phyloP scores from a whole-genome alignment of 2,888 invertebrate species.

The Deilephila elpenor region DNA sequence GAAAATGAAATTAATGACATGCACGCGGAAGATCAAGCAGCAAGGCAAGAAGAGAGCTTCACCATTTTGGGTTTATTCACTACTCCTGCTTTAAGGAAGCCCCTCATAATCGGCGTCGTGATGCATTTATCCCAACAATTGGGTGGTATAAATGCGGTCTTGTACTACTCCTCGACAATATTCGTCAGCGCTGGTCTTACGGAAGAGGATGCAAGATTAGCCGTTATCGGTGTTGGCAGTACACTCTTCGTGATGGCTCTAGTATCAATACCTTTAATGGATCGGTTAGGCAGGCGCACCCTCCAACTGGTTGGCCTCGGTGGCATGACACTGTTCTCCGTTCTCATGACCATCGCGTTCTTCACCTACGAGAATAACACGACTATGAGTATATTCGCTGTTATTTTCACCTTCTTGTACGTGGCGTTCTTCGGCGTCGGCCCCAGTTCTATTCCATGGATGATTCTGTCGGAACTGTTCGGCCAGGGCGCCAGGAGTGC shows the following conservation, averaged over 20 bases:
- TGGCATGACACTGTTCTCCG: conserved; percentile 89
- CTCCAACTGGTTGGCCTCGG: conserved; percentile 88
- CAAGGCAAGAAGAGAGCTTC: conserved; percentile 73
- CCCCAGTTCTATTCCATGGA: conserved; percentile 83
- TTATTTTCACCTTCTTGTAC: conserved; percentile 78
- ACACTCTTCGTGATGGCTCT: conserved; percentile 90
- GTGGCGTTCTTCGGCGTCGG: conserved; percentile 82
- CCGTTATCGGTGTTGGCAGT: conserved; percentile 89
- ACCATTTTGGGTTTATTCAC: conserved; percentile 69
- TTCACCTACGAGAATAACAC: conserved; percentile 70
- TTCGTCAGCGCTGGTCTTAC: conserved; percentile 86
- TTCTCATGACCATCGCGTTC: conserved; percentile 87
- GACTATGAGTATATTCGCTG: conserved; percentile 78
- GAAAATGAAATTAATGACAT: conserved; percentile 80
- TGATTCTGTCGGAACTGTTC: conserved; percentile 81
- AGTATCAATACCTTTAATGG: conserved; percentile 91
- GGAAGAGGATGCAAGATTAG: conserved; percentile 85
- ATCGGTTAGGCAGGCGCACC: conserved; percentile 88
- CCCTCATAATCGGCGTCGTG: conserved; percentile 77
- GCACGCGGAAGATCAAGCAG: conserved; percentile 76
- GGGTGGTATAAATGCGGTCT: conserved; percentile 84
- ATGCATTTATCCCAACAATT: conserved; percentile 82
- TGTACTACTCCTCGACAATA: conserved; percentile 89
- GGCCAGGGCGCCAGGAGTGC: conserved; percentile 79
- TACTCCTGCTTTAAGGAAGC: conserved; percentile 66